Percentiles rank a stretch among this genome's conserved stretches.
phyloP scores from a whole-genome alignment of 1,140 invertebrate genomes.

The Drosophila malerkotliana region DNA sequence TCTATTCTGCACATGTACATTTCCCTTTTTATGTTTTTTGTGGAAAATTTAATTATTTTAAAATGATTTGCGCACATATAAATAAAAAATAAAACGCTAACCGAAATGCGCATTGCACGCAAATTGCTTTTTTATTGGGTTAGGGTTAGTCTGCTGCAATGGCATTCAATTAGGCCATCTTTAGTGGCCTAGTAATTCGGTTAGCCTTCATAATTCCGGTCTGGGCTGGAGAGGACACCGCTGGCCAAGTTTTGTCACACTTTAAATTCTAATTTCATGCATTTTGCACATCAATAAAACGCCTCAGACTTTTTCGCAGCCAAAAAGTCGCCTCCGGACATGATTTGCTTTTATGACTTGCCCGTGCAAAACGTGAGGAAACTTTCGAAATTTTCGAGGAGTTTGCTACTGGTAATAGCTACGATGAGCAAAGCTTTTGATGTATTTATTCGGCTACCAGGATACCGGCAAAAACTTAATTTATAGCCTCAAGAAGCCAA shows the following conservation, averaged over 20 bases:
- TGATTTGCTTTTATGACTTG: slow-evolving; percentile 72
- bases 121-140: slow-evolving; percentile 76
- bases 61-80: slow-evolving; percentile 71
- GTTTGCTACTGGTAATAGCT: slow-evolving; percentile 21
- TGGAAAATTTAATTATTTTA: slow-evolving; percentile 75
- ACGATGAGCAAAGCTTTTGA: slow-evolving; percentile 51
- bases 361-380: slow-evolving; percentile 64
- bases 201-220: slow-evolving; percentile 44
- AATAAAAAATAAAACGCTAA: slow-evolving; percentile 32
- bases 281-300: slow-evolving; percentile 80
- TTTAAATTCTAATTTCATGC: slow-evolving; percentile 81
- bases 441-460: slow-evolving; percentile 41
- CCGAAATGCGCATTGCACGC: slow-evolving; percentile 51
- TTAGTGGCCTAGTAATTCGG: slow-evolving; percentile 58
- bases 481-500: slow-evolving; percentile 13
- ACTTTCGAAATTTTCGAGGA: slow-evolving; percentile 44
- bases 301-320: slow-evolving; percentile 43
- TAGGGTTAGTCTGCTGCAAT: slow-evolving; percentile 45
- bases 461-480: slow-evolving; percentile 29
- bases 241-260: slow-evolving; percentile 58
- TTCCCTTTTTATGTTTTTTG: slow-evolving; percentile 24
- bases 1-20: slow-evolving; percentile 13
- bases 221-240: slow-evolving; percentile 18
- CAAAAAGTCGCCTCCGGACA: slow-evolving; percentile 37
- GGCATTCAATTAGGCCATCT: slow-evolving; percentile 72